These are phyloP conservation scores for Hesperophylax magnus DNA, from an alignment of 1,140 invertebrate species.

Conservation along the genomic window DNA sequence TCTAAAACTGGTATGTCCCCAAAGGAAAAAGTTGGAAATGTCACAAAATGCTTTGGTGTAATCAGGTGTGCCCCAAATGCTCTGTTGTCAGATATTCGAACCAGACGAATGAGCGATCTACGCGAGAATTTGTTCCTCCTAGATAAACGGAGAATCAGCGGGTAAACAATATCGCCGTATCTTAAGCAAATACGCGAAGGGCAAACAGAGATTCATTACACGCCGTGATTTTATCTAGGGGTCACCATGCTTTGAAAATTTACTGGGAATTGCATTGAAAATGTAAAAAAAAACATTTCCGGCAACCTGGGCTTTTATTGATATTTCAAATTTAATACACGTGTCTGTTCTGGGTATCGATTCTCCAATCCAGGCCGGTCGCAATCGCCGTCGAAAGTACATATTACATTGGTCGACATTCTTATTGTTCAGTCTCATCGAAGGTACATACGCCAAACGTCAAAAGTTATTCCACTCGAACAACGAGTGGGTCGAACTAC, in stretches of 20 bases:
- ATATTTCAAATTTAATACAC: not conserved
- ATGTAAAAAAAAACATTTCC: not conserved
- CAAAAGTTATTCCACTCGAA: too few relatives aligned
- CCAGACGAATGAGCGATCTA: not conserved
- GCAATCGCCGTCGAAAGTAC: too few relatives aligned
- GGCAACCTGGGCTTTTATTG: too few relatives aligned
- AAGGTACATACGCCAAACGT: too few relatives aligned
- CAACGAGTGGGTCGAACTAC: too few relatives aligned
- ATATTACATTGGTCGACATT: too few relatives aligned
- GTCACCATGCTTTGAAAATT: not conserved
- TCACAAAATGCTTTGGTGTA: too few relatives aligned
- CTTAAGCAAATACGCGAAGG: not conserved
- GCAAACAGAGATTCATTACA: slow-evolving; percentile 2
- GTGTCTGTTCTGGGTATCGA: too few relatives aligned
- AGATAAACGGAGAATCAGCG: slow-evolving; percentile 9
- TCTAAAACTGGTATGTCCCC: too few relatives aligned
- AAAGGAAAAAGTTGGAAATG: too few relatives aligned
- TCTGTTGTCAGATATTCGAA: not conserved
- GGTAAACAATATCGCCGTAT: slow-evolving; percentile 20
- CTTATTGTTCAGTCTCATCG: too few relatives aligned
- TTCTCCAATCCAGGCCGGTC: too few relatives aligned
- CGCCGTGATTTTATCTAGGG: not conserved
- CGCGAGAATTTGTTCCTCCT: slow-evolving; percentile 5
- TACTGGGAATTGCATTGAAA: not conserved
- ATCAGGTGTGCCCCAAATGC: not conserved